Conservation (phyloP, 2,888 invertebrate species). For the Drosophila subquinaria region DNA sequence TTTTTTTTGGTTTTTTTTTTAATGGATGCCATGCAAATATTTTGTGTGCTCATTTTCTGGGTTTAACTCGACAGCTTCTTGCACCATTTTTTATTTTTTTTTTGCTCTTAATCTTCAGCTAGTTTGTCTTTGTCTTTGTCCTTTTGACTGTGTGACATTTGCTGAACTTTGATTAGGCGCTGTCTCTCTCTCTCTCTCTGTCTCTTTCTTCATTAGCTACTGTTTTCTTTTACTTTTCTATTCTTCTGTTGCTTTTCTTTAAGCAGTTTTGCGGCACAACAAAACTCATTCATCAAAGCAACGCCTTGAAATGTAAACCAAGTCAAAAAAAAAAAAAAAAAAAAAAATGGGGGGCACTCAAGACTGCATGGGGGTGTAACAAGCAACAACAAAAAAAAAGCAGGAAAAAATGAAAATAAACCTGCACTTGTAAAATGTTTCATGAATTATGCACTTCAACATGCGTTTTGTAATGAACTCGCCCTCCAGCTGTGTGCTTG, state of each 20-base stretch:
- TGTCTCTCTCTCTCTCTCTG: conserved; percentile 15
- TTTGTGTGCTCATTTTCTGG: conserved; percentile 43
- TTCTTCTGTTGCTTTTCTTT: conserved; percentile 7
- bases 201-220: background rate
- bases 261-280: conserved; percentile 19
- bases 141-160: conserved; percentile 38
- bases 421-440: conserved; percentile 45
- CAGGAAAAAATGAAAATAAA: background rate
- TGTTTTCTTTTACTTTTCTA: background rate
- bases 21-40: conserved; percentile 44
- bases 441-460: conserved; percentile 61
- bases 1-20: background rate
- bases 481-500: conserved; percentile 27
- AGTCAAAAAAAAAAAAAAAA: background rate
- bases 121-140: conserved; percentile 36
- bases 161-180: conserved; percentile 62
- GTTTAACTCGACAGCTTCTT: conserved; percentile 28
- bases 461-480: conserved; percentile 55
- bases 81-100: conserved; percentile 15
- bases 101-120: conserved; percentile 33
- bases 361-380: background rate
- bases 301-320: conserved; percentile 35
- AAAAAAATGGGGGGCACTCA: background rate
- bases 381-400: no score
- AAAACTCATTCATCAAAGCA: conserved; percentile 59